Conservation (phyloP, 64 coral and sea anemone genomes). For the Platygyra sinensis region DNA sequence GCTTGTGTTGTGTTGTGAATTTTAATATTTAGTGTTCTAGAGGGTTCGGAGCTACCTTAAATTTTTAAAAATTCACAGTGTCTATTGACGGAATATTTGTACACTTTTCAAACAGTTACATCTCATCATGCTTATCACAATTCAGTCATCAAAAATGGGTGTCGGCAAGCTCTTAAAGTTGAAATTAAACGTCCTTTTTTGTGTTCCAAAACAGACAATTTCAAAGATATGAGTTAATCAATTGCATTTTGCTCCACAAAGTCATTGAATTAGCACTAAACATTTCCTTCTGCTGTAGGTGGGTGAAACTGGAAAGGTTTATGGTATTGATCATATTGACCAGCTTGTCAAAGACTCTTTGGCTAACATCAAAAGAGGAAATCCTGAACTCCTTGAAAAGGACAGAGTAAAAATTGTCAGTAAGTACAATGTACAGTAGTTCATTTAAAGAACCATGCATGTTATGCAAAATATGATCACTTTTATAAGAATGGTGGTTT, state of each 20-base stretch:
- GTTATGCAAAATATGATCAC: no score
- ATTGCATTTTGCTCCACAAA: no score
- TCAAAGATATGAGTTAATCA: no score
- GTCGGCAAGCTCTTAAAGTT: no score
- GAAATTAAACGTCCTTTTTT: no score
- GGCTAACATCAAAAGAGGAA: constrained; percentile 86
- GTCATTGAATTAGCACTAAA: not conserved
- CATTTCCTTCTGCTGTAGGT: constrained; percentile 35
- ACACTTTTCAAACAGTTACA: not conserved
- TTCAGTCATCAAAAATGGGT: no score
- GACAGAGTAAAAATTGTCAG: constrained; percentile 82
- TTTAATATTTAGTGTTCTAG: not conserved
- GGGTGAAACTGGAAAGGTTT: constrained; percentile 91
- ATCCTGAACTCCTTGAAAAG: constrained; percentile 74
- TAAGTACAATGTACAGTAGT: constrained; percentile 19
- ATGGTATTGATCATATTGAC: constrained; percentile 96
- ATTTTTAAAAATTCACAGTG: no score
- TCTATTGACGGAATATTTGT: not conserved
- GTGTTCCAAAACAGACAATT: no score
- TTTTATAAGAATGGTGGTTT: no score
- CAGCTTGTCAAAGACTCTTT: constrained; percentile 83
- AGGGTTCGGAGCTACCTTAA: no score
- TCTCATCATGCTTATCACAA: not conserved
- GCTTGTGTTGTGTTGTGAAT: not conserved
- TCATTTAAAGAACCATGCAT: no score